These are phyloP conservation scores for Sus cebifrons DNA, from an alignment of 2,797 vertebrate genomes.

Conservation along the genomic window DNA sequence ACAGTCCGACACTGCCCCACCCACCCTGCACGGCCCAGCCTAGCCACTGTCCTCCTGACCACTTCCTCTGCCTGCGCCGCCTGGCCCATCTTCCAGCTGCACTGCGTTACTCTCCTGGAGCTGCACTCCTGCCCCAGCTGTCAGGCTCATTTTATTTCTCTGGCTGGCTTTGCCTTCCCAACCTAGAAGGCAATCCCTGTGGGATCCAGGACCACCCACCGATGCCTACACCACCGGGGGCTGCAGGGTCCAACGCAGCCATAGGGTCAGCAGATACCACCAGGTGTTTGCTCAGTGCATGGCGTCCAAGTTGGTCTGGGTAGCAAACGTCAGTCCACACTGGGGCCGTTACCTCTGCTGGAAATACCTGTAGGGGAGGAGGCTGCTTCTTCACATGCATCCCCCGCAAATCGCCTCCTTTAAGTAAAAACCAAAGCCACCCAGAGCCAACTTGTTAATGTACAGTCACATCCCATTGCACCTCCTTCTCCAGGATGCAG, in stretches of 20 bases:
- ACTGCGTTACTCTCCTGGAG: not conserved
- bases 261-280: fast-evolving
- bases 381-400: too few relatives aligned
- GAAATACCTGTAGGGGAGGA: not conserved
- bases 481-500: too few relatives aligned
- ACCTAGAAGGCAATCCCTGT: not conserved
- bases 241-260: fast-evolving
- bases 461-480: too few relatives aligned
- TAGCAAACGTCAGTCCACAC: not conserved
- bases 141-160: not conserved
- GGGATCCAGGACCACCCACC: fast-evolving
- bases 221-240: fast-evolving
- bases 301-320: not conserved
- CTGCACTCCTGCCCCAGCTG: not conserved
- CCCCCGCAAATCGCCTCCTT: too few relatives aligned
- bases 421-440: too few relatives aligned
- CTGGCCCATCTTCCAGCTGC: not conserved
- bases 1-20: not conserved
- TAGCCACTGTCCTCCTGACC: not conserved
- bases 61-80: fast-evolving
- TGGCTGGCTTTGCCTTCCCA: not conserved
- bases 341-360: not conserved
- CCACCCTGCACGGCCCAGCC: fast-evolving
- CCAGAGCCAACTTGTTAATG: too few relatives aligned
- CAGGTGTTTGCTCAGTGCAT: not conserved